These are phyloP conservation scores for Cisticola juncidis DNA, from an alignment of 2,113 vertebrate species.

Conservation along the genomic window DNA sequence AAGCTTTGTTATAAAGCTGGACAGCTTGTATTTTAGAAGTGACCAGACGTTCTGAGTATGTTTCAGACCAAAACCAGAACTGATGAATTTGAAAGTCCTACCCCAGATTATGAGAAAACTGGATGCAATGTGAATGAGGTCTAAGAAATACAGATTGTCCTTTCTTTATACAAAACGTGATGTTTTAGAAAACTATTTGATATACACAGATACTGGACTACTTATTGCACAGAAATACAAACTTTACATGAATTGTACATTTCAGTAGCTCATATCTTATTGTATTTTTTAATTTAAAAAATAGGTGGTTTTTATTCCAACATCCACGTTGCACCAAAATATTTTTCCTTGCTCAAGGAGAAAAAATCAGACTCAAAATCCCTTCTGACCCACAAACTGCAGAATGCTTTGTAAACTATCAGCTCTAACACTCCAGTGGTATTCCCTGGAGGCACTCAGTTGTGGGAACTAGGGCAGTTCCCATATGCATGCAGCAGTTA, in stretches of 20 bases:
- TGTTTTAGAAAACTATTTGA: neutral
- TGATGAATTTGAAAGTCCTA: neutral
- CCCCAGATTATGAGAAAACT: neutral
- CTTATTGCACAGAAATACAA: neutral
- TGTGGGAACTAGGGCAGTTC: neutral
- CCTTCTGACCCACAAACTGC: neutral
- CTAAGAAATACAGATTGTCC: neutral
- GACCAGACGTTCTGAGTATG: neutral
- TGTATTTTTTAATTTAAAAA: neutral
- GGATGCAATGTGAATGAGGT: neutral
- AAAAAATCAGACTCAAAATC: neutral
- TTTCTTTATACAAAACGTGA: neutral
- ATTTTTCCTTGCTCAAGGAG: neutral
- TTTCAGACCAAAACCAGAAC: neutral
- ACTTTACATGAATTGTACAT: neutral
- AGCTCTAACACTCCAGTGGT: neutral
- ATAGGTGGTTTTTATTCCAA: neutral
- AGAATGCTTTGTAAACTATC: accelerated
- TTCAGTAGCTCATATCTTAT: neutral
- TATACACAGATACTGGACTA: neutral
- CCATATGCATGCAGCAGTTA: neutral
- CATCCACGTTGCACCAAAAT: neutral
- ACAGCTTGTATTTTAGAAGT: neutral
- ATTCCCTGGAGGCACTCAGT: accelerated
- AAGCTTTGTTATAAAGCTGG: neutral